Conservation (phyloP, 1,140 invertebrate genomes). For the Ostrea edulis region DNA sequence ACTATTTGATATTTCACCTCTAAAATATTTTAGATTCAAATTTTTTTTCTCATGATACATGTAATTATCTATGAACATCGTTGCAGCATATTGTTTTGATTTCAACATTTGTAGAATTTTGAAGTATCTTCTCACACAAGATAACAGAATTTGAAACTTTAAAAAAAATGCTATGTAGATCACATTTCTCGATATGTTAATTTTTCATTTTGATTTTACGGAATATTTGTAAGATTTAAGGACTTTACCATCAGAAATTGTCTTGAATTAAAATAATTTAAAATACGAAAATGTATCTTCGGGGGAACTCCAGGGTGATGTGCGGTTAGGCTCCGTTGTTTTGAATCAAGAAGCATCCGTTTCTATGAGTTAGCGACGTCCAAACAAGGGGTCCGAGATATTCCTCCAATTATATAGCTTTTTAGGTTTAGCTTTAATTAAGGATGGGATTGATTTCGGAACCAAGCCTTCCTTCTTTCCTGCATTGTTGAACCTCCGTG, state of each 20-base stretch:
- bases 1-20: too few relatives aligned
- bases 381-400: constrained; percentile 2
- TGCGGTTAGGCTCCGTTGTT: neutral
- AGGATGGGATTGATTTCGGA: constrained; percentile 36
- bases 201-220: too few relatives aligned
- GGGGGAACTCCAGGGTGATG: neutral
- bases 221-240: too few relatives aligned
- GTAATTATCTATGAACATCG: too few relatives aligned
- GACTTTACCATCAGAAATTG: neutral
- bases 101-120: too few relatives aligned
- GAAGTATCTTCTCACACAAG: too few relatives aligned
- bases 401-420: constrained; percentile 26
- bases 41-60: too few relatives aligned
- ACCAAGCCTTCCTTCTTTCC: neutral
- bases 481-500: constrained; percentile 1
- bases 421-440: constrained; percentile 35
- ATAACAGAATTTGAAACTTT: too few relatives aligned
- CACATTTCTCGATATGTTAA: too few relatives aligned
- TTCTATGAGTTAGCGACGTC: neutral
- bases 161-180: too few relatives aligned
- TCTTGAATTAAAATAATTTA: neutral
- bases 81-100: too few relatives aligned
- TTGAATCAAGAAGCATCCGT: neutral
- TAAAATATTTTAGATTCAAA: too few relatives aligned
- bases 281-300: neutral